Conservation (phyloP, 2,113 vertebrate species). For the Caranx ignobilis region DNA sequence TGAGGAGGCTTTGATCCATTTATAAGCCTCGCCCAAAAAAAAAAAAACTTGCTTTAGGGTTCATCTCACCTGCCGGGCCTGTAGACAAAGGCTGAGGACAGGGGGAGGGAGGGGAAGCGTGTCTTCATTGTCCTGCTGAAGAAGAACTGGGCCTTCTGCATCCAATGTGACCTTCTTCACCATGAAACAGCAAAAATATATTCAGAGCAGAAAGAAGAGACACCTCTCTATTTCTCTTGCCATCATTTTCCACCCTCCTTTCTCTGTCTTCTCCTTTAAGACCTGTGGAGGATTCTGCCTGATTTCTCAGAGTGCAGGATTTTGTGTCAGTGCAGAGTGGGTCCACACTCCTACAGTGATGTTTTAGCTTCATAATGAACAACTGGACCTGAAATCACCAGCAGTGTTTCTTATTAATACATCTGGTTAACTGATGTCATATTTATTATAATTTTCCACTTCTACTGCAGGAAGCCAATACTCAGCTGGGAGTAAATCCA, state of each 20-base stretch:
- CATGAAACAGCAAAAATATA: slow-evolving; percentile 50
- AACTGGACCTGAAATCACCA: no score
- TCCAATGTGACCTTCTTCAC: slow-evolving; percentile 66
- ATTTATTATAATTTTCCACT: no score
- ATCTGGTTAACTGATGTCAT: no score
- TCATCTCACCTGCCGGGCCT: slow-evolving; percentile 37
- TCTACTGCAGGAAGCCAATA: no score
- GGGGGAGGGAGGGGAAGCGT: background rate
- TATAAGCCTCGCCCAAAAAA: slow-evolving; percentile 70
- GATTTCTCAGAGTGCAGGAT: background rate
- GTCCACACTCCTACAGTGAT: no score
- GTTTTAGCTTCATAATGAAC: no score
- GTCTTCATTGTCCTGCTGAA: slow-evolving; percentile 56
- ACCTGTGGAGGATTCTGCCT: background rate
- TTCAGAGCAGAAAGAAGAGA: slow-evolving; percentile 58
- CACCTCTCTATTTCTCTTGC: slow-evolving; percentile 27
- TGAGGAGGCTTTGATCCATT: slow-evolving; percentile 65
- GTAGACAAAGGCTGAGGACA: slow-evolving; percentile 61
- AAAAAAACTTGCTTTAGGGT: slow-evolving; percentile 52
- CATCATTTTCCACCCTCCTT: slow-evolving; percentile 39
- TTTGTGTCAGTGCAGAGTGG: no score
- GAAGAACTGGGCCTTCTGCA: slow-evolving; percentile 58
- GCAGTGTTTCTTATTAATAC: no score
- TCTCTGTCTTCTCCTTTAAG: background rate
- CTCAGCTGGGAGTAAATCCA: no score